Conservation (phyloP, 2,797 vertebrate species). For the Prunella strophiata region DNA sequence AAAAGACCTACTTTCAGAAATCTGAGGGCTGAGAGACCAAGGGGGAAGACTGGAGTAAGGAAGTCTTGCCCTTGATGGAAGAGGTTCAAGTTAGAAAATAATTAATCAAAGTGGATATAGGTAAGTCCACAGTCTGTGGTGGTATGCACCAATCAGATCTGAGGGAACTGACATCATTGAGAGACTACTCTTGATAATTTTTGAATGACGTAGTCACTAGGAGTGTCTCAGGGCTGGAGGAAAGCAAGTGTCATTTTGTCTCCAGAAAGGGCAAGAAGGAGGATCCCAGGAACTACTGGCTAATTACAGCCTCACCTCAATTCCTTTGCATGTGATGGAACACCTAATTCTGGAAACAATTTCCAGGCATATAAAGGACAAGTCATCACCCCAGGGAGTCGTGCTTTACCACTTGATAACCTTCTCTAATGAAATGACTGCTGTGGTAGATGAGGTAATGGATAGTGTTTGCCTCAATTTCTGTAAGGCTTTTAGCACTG, state of each 20-base stretch:
- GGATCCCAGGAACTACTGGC: background rate
- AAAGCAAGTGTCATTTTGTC: background rate
- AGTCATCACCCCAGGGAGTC: background rate
- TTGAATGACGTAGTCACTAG: background rate
- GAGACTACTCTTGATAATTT: background rate
- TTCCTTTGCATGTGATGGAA: background rate
- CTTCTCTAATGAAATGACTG: background rate
- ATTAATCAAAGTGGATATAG: background rate
- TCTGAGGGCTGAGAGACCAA: background rate
- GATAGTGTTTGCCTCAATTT: background rate
- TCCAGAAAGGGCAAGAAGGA: background rate
- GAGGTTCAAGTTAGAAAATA: background rate
- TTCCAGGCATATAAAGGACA: background rate
- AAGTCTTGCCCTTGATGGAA: background rate
- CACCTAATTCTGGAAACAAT: background rate
- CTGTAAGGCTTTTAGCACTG: background rate
- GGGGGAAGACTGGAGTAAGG: background rate
- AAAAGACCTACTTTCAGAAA: background rate
- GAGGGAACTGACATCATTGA: background rate
- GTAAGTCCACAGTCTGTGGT: background rate
- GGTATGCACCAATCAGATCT: background rate
- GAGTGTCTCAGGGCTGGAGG: background rate
- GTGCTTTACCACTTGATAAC: background rate
- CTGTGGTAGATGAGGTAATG: background rate
- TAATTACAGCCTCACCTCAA: background rate